Percentiles rank a stretch among this genome's conserved stretches.
Conservation (phyloP, 2,888 invertebrate genomes). For the Aphidius colemani region DNA sequence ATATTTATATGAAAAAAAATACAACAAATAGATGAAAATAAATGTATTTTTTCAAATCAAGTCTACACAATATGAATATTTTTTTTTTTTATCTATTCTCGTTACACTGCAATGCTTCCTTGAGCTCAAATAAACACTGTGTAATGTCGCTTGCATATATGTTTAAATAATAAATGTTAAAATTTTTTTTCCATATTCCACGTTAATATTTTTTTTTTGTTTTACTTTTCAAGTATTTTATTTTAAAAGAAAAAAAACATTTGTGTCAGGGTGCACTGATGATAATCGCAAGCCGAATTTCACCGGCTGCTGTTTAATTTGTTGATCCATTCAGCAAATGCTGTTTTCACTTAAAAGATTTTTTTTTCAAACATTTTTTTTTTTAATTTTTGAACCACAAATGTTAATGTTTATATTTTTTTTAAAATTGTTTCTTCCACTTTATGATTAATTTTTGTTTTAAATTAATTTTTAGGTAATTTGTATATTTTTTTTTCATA, state of each 20-base stretch:
- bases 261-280: too few relatives aligned
- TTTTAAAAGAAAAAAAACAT: not conserved
- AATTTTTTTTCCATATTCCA: too few relatives aligned
- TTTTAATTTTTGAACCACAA: too few relatives aligned
- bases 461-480: too few relatives aligned
- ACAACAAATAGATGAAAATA: not conserved
- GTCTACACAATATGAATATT: slow-evolving; percentile 20
- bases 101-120: not conserved
- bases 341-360: not conserved
- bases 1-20: slow-evolving; percentile 35
- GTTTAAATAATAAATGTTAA: too few relatives aligned
- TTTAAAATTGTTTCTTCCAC: too few relatives aligned
- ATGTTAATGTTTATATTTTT: too few relatives aligned
- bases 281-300: not conserved
- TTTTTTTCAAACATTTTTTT: not conserved
- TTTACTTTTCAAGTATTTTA: too few relatives aligned
- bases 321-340: slow-evolving; percentile 4
- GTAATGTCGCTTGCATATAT: too few relatives aligned
- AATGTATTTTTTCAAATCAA: not conserved
- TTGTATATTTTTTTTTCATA: not conserved
- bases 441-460: too few relatives aligned
- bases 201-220: too few relatives aligned
- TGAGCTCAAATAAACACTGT: too few relatives aligned
- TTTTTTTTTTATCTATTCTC: slow-evolving; percentile 25
- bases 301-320: slow-evolving; percentile 25